Evolutionary conservation across 1,140 invertebrate genomes (phyloP), one percentile per base, ranked within the genome.

Genomic region (Ooceraea biroi): DNA sequence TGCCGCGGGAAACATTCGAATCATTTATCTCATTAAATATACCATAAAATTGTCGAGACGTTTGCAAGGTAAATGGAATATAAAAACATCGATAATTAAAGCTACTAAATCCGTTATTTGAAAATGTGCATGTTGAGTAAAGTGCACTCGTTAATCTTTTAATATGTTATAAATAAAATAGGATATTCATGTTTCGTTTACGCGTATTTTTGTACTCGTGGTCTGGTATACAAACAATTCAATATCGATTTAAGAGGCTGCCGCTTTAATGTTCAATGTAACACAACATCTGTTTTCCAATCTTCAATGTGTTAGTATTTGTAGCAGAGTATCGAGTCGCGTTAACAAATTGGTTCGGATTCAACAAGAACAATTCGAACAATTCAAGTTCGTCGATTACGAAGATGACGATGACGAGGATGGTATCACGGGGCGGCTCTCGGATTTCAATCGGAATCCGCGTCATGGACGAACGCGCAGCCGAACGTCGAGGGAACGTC

Each of bases 391-490:
- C 65, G 71, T 36, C 50, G 36, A 69, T 50, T 36, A 7, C 36
- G 36, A 36, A 36, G 36, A 36, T 36, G 50, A 19, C 44, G 22
- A 36, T 58, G 58, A 50, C 27, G 58, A 12, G n/a, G n/a, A n/a
- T n/a, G n/a, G n/a, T 63, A 76, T 63, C 25, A 46, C 25, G 50
- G 27, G 11, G 17, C 65, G 12, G 36, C 12, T 69, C 65, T 80
- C 76, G 76, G 76, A 80, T 80, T 80, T 86, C 85, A 85, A 88
- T 85, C 74, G 52, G 48, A 80, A 30, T 25, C n/a, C 74, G 25
- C 60, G 50, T 83, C 60, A 44, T 55, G 74, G 73, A 66, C 74
- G 73, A 77, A 50, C 73, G 48, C 82, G 46, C 41, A 48, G 73
- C 69, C 57, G 22, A 72, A 72, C 76, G 73, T 82, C 71, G 65